Percentiles rank a stretch among this genome's conserved stretches.
These are phyloP conservation scores for Cyprinodon variegatus DNA, from an alignment of 2,113 vertebrate species.

Conservation along the genomic window DNA sequence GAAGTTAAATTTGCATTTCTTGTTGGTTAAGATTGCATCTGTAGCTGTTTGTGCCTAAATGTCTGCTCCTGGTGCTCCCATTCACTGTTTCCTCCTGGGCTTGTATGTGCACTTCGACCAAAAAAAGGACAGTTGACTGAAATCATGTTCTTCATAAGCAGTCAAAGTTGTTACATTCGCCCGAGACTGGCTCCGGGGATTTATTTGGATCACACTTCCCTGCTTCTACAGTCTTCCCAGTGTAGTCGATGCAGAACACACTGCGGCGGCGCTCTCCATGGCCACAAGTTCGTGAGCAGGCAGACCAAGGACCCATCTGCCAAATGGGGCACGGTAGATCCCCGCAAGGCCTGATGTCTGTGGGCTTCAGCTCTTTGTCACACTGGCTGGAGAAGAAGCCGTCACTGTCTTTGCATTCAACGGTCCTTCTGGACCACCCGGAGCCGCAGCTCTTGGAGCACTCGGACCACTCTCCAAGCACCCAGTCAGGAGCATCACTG, in stretches of 20 bases:
- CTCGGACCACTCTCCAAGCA: constrained; percentile 90
- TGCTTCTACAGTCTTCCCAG: constrained; percentile 73
- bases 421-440: constrained; percentile 89
- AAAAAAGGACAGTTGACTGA: constrained; percentile 13
- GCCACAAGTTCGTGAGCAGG: constrained; percentile 86
- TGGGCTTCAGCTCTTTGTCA: constrained; percentile 83
- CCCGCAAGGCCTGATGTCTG: constrained; percentile 87
- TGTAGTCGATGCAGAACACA: constrained; percentile 82
- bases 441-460: constrained; percentile 92
- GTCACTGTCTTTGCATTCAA: constrained; percentile 85
- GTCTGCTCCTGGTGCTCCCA: not conserved
- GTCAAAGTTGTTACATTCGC: constrained; percentile 76
- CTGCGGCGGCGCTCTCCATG: constrained; percentile 80
- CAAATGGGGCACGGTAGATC: constrained; percentile 88
- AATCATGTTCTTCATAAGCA: constrained; percentile 77
- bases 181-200: constrained; percentile 63
- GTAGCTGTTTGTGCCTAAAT: not conserved
- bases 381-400: constrained; percentile 85
- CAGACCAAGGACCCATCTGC: constrained; percentile 84
- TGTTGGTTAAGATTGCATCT: not conserved
- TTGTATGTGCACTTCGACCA: constrained; percentile 53
- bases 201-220: constrained; percentile 81
- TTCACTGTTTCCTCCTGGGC: constrained; percentile 25
- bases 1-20: not conserved
- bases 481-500: constrained; percentile 84